A percentile compares a stretch with the other conserved stretches of the same genome.
These are phyloP conservation scores for Eonycteris spelaea DNA, from an alignment of 2,113 vertebrate genomes.

Conservation along the genomic window DNA sequence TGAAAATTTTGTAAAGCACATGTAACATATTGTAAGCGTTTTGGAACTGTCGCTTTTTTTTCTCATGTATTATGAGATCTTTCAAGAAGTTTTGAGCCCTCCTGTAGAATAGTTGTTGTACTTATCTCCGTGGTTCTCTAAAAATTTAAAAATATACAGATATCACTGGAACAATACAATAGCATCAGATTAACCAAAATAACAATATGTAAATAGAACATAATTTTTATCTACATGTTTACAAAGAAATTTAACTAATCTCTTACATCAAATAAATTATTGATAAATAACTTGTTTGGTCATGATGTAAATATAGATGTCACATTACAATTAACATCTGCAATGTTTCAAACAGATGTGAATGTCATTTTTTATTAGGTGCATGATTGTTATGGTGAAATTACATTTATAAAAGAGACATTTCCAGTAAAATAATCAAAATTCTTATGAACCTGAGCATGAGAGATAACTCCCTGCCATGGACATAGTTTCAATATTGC, in stretches of 20 bases:
- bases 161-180: neutral
- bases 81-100: constrained; percentile 1
- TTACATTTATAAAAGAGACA: neutral
- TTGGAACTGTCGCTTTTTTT: neutral
- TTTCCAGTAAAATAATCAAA: constrained; percentile 29
- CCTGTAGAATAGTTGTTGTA: neutral
- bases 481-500: neutral
- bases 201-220: neutral
- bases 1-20: neutral
- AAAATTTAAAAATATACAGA: neutral
- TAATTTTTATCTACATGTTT: neutral
- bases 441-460: neutral
- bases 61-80: neutral
- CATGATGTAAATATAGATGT: neutral
- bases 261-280: neutral
- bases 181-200: neutral
- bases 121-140: neutral
- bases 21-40: neutral
- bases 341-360: neutral
- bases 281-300: neutral
- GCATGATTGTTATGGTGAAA: neutral
- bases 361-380: neutral
- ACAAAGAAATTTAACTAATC: neutral
- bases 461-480: neutral
- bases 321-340: neutral